A percentile compares a stretch with the other conserved stretches of the same genome.
These are phyloP conservation scores for Fratercula arctica DNA, from an alignment of 2,797 vertebrate species.

Conservation along the genomic window DNA sequence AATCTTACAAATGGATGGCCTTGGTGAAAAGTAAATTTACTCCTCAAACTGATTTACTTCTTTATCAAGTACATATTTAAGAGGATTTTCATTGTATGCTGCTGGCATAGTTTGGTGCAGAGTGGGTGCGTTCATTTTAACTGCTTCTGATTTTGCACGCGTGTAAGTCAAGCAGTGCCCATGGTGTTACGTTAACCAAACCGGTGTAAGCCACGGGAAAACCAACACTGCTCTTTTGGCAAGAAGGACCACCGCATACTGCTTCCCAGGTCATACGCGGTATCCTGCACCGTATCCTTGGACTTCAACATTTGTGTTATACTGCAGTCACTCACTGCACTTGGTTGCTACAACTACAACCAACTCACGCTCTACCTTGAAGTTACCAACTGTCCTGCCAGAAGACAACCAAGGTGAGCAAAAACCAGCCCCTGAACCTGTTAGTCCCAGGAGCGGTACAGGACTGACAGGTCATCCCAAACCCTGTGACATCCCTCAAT, in stretches of 20 bases:
- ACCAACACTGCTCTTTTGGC: not conserved
- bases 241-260: not conserved
- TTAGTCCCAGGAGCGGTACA: not conserved
- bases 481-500: not conserved
- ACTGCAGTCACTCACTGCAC: not conserved
- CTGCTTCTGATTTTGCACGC: not conserved
- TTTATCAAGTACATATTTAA: conserved; percentile 55
- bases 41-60: conserved; percentile 62
- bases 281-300: not conserved
- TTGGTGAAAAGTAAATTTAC: conserved; percentile 66
- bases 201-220: not conserved
- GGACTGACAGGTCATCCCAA: not conserved
- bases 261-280: not conserved
- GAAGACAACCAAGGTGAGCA: not conserved
- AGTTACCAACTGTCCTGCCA: not conserved
- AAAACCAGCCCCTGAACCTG: not conserved
- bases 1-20: conserved; percentile 71
- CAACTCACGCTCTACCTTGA: not conserved
- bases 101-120: not conserved
- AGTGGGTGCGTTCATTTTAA: not conserved
- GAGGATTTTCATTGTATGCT: conserved; percentile 27
- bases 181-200: not conserved
- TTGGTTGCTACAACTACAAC: not conserved
- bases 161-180: not conserved
- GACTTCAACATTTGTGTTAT: not conserved